These are phyloP conservation scores for Myoxocephalus aenaeus DNA, from an alignment of 2,797 vertebrate species.

Conservation along the genomic window DNA sequence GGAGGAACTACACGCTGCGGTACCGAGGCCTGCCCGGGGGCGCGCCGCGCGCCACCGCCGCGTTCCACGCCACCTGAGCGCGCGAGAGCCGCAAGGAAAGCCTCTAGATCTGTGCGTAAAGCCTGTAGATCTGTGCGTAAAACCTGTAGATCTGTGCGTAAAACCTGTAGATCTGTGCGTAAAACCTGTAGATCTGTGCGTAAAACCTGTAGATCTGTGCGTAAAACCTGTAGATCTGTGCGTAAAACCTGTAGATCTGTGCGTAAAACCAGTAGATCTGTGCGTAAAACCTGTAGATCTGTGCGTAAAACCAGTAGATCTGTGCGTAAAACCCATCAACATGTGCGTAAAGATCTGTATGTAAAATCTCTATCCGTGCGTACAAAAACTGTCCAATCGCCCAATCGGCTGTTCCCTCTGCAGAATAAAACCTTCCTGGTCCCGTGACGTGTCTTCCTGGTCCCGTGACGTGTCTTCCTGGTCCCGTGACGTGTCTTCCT, in stretches of 20 bases:
- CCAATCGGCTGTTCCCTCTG: too few relatives aligned
- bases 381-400: not conserved
- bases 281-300: too few relatives aligned
- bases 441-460: too few relatives aligned
- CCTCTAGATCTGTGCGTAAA: not conserved
- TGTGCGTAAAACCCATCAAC: too few relatives aligned
- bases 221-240: too few relatives aligned
- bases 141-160: not conserved
- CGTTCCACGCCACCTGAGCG: conserved; percentile 45
- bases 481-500: too few relatives aligned
- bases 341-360: too few relatives aligned
- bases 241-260: not conserved
- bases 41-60: conserved; percentile 34
- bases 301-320: not conserved
- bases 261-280: not conserved
- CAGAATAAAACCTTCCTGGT: too few relatives aligned
- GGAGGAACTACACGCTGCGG: conserved; percentile 88
- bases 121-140: not conserved
- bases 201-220: not conserved
- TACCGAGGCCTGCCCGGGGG: conserved; percentile 56
- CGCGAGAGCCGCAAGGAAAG: conserved; percentile 13
- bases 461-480: too few relatives aligned
- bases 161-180: not conserved
- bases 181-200: not conserved
- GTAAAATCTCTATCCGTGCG: not conserved